phyloP scores from a whole-genome alignment of 2,888 invertebrate species.

The Reticulitermes lucifugus region DNA sequence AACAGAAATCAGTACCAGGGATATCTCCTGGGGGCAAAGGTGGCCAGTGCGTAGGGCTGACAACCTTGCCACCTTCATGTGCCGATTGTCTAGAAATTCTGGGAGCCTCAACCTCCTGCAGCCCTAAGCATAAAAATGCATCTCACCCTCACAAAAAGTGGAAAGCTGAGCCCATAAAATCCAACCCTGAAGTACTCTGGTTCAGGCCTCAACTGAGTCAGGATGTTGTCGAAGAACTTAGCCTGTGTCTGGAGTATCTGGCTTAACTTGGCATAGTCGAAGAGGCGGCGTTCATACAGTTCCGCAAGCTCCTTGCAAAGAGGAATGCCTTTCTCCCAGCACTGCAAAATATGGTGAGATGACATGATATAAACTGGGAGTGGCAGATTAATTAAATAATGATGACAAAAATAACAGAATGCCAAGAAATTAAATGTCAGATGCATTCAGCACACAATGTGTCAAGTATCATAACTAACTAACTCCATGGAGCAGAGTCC shows the following conservation, averaged over 20 bases:
- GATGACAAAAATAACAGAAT: too few species aligned
- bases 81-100: too few species aligned
- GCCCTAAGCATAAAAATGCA: neutral
- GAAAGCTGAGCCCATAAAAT: slow-evolving; percentile 93
- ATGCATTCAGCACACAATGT: too few species aligned
- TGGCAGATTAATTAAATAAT: too few species aligned
- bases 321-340: slow-evolving; percentile 97
- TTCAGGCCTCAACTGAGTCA: slow-evolving; percentile 88
- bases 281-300: slow-evolving; percentile 86
- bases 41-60: too few species aligned
- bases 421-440: too few species aligned
- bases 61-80: too few species aligned
- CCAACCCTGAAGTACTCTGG: slow-evolving; percentile 97
- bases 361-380: slow-evolving; percentile 47
- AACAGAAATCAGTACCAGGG: too few species aligned
- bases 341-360: slow-evolving; percentile 65
- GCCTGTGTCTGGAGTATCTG: slow-evolving; percentile 88
- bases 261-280: slow-evolving; percentile 89
- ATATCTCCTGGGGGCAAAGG: too few species aligned
- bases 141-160: slow-evolving; percentile 92
- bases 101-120: too few species aligned
- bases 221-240: slow-evolving; percentile 90
- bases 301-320: slow-evolving; percentile 89
- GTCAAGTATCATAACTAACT: too few species aligned
- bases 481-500: too few species aligned